Conservation (phyloP, 2,888 invertebrate species). For the Leptopilina myrica region DNA sequence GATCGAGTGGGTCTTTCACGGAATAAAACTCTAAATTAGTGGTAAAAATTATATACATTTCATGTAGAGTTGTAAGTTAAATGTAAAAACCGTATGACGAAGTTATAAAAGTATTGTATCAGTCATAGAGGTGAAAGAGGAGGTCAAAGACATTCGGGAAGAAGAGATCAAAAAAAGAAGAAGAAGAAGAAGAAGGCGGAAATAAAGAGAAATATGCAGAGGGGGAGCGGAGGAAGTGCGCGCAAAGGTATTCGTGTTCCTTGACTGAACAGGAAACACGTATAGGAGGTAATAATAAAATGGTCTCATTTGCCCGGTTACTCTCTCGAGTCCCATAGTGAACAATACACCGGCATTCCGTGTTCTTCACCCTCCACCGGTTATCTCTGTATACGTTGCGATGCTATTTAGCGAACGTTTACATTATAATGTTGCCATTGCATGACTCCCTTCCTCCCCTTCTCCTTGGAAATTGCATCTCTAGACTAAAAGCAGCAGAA, state of each 20-base stretch:
- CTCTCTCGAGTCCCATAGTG: constrained; percentile 59
- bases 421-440: constrained; percentile 14
- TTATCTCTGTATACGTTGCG: neutral
- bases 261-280: constrained; percentile 65
- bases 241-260: constrained; percentile 55
- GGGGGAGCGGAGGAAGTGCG: constrained; percentile 41
- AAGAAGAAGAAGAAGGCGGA: constrained; percentile 23
- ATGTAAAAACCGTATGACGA: too few relatives aligned
- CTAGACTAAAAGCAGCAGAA: too few relatives aligned
- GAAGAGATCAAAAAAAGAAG: constrained; percentile 4
- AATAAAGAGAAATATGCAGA: neutral
- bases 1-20: too few relatives aligned
- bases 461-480: neutral
- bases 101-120: neutral
- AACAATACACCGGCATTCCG: constrained; percentile 42
- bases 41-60: too few relatives aligned
- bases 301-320: constrained; percentile 58
- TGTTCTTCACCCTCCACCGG: constrained; percentile 17
- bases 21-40: too few relatives aligned
- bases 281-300: constrained; percentile 65
- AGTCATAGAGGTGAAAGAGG: neutral
- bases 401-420: constrained; percentile 6
- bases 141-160: constrained; percentile 23
- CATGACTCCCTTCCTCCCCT: neutral
- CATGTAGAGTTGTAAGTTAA: too few relatives aligned